phyloP scores from a whole-genome alignment of 2,113 vertebrate genomes.

The Xiphorhynchus elegans region DNA sequence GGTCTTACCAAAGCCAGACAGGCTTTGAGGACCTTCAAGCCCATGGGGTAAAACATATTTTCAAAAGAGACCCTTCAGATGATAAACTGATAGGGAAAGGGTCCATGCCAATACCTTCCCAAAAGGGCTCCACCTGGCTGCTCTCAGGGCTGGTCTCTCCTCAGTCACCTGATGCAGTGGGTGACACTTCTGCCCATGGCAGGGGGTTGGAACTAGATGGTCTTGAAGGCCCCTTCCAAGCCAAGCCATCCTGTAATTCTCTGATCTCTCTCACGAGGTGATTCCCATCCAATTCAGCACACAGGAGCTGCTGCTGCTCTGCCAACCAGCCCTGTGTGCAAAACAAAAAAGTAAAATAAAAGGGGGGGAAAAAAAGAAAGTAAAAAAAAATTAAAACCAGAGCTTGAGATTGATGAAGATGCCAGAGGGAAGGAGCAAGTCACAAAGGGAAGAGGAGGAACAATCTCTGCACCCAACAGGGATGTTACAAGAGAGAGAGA shows the following conservation, averaged over 20 bases:
- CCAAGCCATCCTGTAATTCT: neutral
- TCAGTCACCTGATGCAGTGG: neutral
- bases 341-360: neutral
- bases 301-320: neutral
- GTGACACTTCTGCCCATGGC: neutral
- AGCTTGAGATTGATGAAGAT: neutral
- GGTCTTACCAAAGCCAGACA: neutral
- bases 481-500: neutral
- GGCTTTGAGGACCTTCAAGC: neutral
- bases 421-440: neutral
- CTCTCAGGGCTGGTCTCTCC: neutral
- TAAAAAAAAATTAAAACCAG: neutral
- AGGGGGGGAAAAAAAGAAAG: fast-evolving
- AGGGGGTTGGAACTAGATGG: neutral
- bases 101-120: neutral
- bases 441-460: neutral
- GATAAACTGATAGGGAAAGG: neutral
- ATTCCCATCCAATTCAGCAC: neutral
- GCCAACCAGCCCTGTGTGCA: neutral
- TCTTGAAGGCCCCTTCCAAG: neutral
- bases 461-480: neutral
- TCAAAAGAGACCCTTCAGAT: neutral
- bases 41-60: neutral
- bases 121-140: neutral
- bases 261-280: neutral